Conservation (phyloP, 1,140 invertebrate genomes). For the Drosophila pachea region DNA sequence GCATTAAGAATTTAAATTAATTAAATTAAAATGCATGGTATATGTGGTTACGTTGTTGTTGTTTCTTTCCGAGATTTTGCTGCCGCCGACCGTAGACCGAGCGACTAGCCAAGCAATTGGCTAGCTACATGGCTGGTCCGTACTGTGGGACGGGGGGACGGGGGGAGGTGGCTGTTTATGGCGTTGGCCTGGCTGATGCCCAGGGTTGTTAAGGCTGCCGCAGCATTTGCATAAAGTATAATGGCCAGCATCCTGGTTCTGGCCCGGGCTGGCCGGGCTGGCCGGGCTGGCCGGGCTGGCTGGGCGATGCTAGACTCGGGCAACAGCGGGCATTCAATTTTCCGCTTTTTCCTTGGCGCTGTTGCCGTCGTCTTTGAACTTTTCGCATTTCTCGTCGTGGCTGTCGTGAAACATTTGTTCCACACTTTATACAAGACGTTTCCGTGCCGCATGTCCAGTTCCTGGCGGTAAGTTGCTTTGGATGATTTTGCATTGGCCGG, state of each 20-base stretch:
- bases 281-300: too few species aligned
- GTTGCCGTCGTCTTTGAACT: slow-evolving; percentile 64
- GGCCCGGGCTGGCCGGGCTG: slow-evolving; percentile 3
- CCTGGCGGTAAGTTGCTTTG: slow-evolving; percentile 48
- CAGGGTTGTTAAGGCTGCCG: slow-evolving; percentile 71
- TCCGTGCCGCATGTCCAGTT: slow-evolving; percentile 74
- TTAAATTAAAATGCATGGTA: slow-evolving; percentile 74
- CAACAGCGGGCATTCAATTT: slow-evolving; percentile 66
- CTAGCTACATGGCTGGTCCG: slow-evolving; percentile 5
- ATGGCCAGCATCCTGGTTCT: slow-evolving; percentile 66
- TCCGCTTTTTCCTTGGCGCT: slow-evolving; percentile 59
- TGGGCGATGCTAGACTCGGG: too few species aligned
- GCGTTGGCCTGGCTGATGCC: slow-evolving; percentile 13
- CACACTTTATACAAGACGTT: slow-evolving; percentile 67
- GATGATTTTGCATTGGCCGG: slow-evolving; percentile 48
- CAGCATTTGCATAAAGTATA: slow-evolving; percentile 77
- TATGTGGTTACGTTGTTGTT: slow-evolving; percentile 33
- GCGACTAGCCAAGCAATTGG: slow-evolving; percentile 12
- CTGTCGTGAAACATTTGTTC: slow-evolving; percentile 70
- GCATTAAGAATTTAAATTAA: slow-evolving; percentile 77
- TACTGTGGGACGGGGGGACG: too few species aligned
- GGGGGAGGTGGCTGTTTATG: neutral
- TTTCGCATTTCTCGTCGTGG: slow-evolving; percentile 68
- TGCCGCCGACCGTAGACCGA: slow-evolving; percentile 33
- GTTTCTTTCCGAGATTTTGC: slow-evolving; percentile 7